These are phyloP conservation scores for Epinephelus fuscoguttatus DNA, from an alignment of 2,113 vertebrate genomes.

Conservation along the genomic window DNA sequence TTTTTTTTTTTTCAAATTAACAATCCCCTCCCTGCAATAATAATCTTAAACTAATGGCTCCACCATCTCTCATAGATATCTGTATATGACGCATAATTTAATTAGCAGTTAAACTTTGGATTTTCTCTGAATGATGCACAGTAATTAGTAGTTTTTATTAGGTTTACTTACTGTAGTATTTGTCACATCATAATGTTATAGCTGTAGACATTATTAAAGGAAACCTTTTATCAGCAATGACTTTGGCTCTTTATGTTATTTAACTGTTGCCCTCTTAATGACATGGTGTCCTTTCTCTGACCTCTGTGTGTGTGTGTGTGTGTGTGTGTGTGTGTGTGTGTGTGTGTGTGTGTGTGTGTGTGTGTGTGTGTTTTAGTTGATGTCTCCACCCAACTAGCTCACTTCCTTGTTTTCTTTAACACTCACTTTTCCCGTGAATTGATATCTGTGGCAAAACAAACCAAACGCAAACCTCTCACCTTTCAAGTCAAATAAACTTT, in stretches of 20 bases:
- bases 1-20: not conserved
- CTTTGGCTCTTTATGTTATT: not conserved
- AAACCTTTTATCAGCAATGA: not conserved
- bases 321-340: constrained; percentile 35
- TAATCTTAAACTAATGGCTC: not conserved
- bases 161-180: not conserved
- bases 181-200: not conserved
- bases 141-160: not conserved
- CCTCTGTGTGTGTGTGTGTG: constrained; percentile 45
- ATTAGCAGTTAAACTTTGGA: not conserved
- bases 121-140: not conserved
- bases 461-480: constrained; percentile 77
- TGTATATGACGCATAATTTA: not conserved
- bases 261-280: constrained; percentile 54
- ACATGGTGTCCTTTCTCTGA: constrained; percentile 70
- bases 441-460: constrained; percentile 78
- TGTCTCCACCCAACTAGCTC: constrained; percentile 67
- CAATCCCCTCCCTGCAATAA: not conserved
- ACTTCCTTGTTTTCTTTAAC: constrained; percentile 78
- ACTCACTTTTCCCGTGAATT: constrained; percentile 73
- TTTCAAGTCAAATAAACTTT: constrained; percentile 76
- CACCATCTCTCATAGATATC: not conserved
- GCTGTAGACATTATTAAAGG: not conserved
- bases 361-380: constrained; percentile 35
- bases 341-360: constrained; percentile 48